Percentiles rank a stretch among this genome's conserved stretches.
Evolutionary conservation across 2,797 vertebrate genomes (phyloP).

Genomic region (Arctocebus calabarensis): DNA sequence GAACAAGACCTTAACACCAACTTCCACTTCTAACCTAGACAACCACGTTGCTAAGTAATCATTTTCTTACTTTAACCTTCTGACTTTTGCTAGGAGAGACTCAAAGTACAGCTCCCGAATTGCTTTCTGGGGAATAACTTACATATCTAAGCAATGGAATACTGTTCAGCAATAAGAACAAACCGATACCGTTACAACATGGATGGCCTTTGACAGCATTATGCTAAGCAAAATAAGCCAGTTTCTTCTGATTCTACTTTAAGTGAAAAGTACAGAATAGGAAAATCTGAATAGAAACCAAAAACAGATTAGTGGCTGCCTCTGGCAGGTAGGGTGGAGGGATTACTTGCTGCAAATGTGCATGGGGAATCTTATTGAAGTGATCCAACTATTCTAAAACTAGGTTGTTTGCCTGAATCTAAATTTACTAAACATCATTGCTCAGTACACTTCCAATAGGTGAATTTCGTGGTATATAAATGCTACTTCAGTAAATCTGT

Average conservation of each 20-base stretch:
- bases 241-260: constrained; percentile 19
- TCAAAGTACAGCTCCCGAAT: background rate
- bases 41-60: background rate
- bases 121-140: constrained; percentile 18
- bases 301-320: background rate
- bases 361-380: background rate
- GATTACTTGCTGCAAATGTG: background rate
- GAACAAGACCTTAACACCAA: background rate
- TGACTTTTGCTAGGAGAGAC: constrained; percentile 10
- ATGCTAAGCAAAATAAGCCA: constrained; percentile 3
- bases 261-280: background rate
- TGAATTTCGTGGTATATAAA: constrained; percentile 12
- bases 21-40: background rate
- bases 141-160: background rate
- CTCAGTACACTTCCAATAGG: background rate
- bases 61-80: constrained; percentile 13
- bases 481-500: background rate
- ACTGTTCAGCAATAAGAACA: background rate
- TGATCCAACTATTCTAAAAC: background rate
- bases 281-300: constrained; percentile 25
- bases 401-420: background rate
- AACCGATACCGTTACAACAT: background rate
- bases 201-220: constrained; percentile 30
- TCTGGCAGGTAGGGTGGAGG: background rate
- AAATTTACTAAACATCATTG: constrained; percentile 37